Evolutionary conservation across 2,888 invertebrate species (phyloP), one percentile per base, ranked within the genome.

Genomic region (Sarcophaga subvicina): DNA sequence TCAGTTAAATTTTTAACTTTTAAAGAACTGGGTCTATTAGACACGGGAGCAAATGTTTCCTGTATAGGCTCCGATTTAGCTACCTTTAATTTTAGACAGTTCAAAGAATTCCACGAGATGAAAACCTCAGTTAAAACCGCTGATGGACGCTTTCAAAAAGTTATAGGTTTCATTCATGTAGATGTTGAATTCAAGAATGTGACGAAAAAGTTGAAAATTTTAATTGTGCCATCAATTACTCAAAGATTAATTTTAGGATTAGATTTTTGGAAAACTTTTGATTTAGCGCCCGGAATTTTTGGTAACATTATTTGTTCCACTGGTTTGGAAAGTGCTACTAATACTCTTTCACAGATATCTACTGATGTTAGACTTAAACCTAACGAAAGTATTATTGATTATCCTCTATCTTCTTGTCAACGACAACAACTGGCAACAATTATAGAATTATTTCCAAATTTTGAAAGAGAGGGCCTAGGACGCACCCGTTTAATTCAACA

Each of bases 401-500:
- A 25, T 25, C 27, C 27, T 27, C n/a, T 76, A 22, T 54, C 54
- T n/a, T 3, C 27, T 14, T 66, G 17, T 25, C 37, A 66, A 66
- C 25, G 25, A 17, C 49, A 49, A 8, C 76, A 76, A 66, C 37
- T 66, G 59, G 45, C 11, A 12, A 6, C 63, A 3, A 62, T 73
- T 20, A 22, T 73, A 11, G 47, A 60, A 17, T n/a, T 62, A 27
- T 27, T 27, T 27, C 27, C 27, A 4, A 27, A 27, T 27, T 27
- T 27, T 27, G 27, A 27, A 27, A 27, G 4, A 27, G 27, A 14
- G 66, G 76, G 76, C 4, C 20, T 66, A 12, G 76, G 88, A 4
- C 72, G 67, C 75, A 89, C 83, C 8, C 10, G 63, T 11, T 27
- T 86, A 17, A 75, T 83, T 11, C 47, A 60, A 64, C 88, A 88